A percentile compares a stretch with the other conserved stretches of the same genome.
phyloP scores from a whole-genome alignment of 2,888 invertebrate species.

The Diachrysia chrysitis region DNA sequence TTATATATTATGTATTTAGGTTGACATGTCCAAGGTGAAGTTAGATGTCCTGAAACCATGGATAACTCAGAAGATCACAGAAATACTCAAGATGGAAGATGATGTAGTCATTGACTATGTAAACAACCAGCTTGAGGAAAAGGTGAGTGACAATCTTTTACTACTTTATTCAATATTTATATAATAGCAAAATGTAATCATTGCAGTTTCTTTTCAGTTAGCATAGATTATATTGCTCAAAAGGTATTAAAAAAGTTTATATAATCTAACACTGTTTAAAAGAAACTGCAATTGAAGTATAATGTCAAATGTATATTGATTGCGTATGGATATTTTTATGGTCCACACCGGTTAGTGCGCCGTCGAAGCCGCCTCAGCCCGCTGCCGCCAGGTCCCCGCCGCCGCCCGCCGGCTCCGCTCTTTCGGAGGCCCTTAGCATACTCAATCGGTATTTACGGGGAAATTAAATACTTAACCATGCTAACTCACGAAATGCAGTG shows the following conservation, averaged over 20 bases:
- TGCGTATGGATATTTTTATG: constrained; percentile 89
- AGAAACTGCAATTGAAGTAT: constrained; percentile 87
- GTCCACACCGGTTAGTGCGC: constrained; percentile 87
- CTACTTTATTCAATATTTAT: constrained; percentile 61
- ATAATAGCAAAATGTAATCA: constrained; percentile 84
- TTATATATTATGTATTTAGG: constrained; percentile 79
- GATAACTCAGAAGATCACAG: constrained; percentile 99
- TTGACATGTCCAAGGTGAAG: constrained; percentile 99
- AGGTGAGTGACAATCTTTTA: constrained; percentile 89
- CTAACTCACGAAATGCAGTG: constrained; percentile 79
- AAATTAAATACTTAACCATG: constrained; percentile 87
- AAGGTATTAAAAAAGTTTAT: constrained; percentile 33
- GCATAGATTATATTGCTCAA: constrained; percentile 48
- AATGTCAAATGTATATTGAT: constrained; percentile 87
- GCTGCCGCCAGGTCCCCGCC: constrained; percentile 79
- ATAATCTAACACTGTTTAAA: constrained; percentile 62
- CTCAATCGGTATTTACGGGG: constrained; percentile 89
- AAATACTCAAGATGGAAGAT: constrained; percentile 98
- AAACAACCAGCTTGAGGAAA: constrained; percentile 99
- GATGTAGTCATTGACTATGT: constrained; percentile 99
- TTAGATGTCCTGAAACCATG: constrained; percentile 99
- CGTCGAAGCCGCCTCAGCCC: constrained; percentile 78
- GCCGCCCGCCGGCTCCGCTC: constrained; percentile 81
- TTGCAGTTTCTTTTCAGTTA: constrained; percentile 85
- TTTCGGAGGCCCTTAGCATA: constrained; percentile 87